Conservation (phyloP, 2,888 invertebrate genomes). For the Diarsia dahlii region DNA sequence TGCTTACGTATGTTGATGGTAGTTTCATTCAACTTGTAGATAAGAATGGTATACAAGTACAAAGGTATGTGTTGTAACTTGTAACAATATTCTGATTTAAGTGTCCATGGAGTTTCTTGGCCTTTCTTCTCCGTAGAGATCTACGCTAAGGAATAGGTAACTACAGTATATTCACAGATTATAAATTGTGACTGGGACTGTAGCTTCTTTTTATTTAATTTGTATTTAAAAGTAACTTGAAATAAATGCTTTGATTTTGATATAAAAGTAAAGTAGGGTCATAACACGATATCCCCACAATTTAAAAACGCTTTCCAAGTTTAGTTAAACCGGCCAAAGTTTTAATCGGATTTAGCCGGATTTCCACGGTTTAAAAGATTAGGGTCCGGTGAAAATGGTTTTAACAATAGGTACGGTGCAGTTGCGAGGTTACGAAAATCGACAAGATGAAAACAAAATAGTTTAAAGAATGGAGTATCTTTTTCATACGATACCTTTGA, state of each 20-base stretch:
- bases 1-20: background rate
- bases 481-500: background rate
- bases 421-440: slow-evolving; percentile 26
- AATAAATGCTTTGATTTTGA: too few relatives aligned
- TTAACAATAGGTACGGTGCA: slow-evolving; percentile 25
- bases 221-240: too few relatives aligned
- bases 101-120: too few relatives aligned
- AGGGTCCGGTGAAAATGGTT: slow-evolving; percentile 18
- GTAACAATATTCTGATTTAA: too few relatives aligned
- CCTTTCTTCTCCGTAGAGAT: too few relatives aligned
- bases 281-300: background rate
- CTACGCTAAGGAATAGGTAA: too few relatives aligned
- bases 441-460: background rate
- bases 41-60: background rate
- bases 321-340: slow-evolving; percentile 2
- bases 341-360: slow-evolving; percentile 36
- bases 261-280: background rate
- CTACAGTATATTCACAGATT: too few relatives aligned
- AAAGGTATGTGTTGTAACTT: too few relatives aligned
- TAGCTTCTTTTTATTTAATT: too few relatives aligned
- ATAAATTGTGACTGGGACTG: too few relatives aligned
- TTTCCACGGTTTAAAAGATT: slow-evolving; percentile 47
- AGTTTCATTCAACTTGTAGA: background rate
- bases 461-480: background rate
- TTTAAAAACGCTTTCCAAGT: slow-evolving; percentile 13